Evolutionary conservation across 2,888 invertebrate genomes (phyloP).

Genomic region (Nymphalis c-album): DNA sequence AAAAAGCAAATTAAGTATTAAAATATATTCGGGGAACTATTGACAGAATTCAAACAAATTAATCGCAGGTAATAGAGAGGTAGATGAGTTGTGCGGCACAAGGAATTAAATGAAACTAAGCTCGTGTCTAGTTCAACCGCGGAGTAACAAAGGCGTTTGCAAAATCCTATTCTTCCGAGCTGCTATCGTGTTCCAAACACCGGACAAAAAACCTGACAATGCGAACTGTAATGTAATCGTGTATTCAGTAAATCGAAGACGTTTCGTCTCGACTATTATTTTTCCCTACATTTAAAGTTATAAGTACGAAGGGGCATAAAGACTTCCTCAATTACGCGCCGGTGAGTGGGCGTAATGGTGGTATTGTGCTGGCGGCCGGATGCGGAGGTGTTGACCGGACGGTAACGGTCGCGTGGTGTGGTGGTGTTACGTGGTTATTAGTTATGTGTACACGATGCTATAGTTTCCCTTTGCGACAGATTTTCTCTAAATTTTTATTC

Average conservation of each 20-base stretch:
- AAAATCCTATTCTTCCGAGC: not conserved
- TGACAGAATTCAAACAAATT: too few relatives aligned
- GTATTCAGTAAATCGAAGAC: slow-evolving; percentile 18
- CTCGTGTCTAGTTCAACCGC: not conserved
- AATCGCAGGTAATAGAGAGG: too few relatives aligned
- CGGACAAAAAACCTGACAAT: slow-evolving; percentile 23
- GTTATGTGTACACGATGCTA: too few relatives aligned
- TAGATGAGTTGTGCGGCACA: not conserved
- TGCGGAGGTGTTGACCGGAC: too few relatives aligned
- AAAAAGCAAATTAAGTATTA: too few relatives aligned
- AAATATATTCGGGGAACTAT: too few relatives aligned
- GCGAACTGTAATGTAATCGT: slow-evolving; percentile 11
- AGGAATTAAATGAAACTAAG: not conserved
- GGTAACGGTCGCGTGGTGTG: too few relatives aligned
- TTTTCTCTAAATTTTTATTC: too few relatives aligned
- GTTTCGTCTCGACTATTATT: slow-evolving; percentile 29
- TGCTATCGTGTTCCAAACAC: slow-evolving; percentile 26
- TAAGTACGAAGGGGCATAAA: slow-evolving; percentile 54
- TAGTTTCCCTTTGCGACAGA: too few relatives aligned
- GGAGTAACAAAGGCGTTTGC: slow-evolving; percentile 1
- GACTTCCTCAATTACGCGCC: slow-evolving; percentile 73
- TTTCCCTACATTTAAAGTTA: slow-evolving; percentile 37
- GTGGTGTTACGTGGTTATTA: too few relatives aligned
- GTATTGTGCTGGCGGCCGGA: slow-evolving; percentile 30
- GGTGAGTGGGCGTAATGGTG: slow-evolving; percentile 39